phyloP scores from a whole-genome alignment of 1,140 invertebrate species.

The Leptinotarsa undecemlineata region DNA sequence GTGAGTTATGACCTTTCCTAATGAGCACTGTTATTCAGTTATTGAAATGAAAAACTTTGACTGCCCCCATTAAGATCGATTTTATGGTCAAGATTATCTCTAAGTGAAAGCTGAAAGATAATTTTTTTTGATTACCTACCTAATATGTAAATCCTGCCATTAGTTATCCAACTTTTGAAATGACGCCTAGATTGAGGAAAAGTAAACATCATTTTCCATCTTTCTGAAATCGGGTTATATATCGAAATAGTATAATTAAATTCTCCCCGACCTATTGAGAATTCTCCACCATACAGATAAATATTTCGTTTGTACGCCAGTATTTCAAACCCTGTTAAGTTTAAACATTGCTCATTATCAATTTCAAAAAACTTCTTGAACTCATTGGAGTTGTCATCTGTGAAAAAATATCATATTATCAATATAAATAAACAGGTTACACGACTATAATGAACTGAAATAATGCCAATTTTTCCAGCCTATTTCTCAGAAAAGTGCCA shows the following conservation, averaged over 20 bases:
- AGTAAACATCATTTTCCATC: conserved; percentile 44
- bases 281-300: conserved; percentile 50
- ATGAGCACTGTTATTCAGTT: too few relatives aligned
- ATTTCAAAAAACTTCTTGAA: conserved; percentile 33
- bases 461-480: too few relatives aligned
- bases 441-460: too few relatives aligned
- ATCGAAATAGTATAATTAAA: conserved; percentile 49
- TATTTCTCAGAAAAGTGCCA: too few relatives aligned
- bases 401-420: neutral
- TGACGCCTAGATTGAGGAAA: conserved; percentile 43
- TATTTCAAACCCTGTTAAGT: conserved; percentile 43
- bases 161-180: conserved; percentile 45
- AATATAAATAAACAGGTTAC: too few relatives aligned
- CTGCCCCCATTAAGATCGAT: too few relatives aligned
- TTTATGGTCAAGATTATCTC: too few relatives aligned
- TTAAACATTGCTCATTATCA: neutral
- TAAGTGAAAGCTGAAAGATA: too few relatives aligned
- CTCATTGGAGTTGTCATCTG: conserved; percentile 18
- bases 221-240: conserved; percentile 43
- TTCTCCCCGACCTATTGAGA: conserved; percentile 36
- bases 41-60: too few relatives aligned
- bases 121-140: neutral
- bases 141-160: conserved; percentile 43
- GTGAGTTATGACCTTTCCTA: too few relatives aligned
- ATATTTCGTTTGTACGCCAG: conserved; percentile 46